phyloP scores from a whole-genome alignment of 2,113 vertebrate species.

The Grammatotria lemairii region DNA sequence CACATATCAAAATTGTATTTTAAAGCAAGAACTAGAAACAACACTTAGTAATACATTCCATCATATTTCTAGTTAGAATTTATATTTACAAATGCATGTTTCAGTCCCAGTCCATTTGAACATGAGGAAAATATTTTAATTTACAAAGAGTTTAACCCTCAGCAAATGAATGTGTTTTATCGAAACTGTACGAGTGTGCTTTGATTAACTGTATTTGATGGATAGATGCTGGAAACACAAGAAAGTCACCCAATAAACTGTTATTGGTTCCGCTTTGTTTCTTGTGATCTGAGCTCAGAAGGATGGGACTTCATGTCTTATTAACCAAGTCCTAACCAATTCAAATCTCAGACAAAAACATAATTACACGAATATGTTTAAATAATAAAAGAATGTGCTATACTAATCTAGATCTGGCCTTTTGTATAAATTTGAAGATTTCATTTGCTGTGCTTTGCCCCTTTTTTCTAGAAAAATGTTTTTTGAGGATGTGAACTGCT shows the following conservation, averaged over 20 bases:
- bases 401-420: fast-evolving
- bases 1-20: not conserved
- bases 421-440: not conserved
- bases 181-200: not conserved
- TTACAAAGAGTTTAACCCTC: not conserved
- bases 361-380: not conserved
- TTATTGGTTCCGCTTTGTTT: not conserved
- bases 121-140: not conserved
- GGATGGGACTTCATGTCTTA: not conserved
- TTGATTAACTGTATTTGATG: not conserved
- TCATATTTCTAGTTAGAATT: not conserved
- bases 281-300: not conserved
- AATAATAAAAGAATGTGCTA: not conserved
- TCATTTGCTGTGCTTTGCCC: not conserved
- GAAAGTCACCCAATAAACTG: not conserved
- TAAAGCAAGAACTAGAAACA: not conserved
- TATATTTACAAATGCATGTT: not conserved
- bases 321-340: not conserved
- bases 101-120: not conserved
- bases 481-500: not conserved
- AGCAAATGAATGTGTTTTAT: not conserved
- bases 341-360: not conserved
- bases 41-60: not conserved
- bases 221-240: not conserved
- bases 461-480: not conserved